A percentile compares a stretch with the other conserved stretches of the same genome.
Conservation (phyloP, 2,888 invertebrate species). For the Tetranychus truncatus region DNA sequence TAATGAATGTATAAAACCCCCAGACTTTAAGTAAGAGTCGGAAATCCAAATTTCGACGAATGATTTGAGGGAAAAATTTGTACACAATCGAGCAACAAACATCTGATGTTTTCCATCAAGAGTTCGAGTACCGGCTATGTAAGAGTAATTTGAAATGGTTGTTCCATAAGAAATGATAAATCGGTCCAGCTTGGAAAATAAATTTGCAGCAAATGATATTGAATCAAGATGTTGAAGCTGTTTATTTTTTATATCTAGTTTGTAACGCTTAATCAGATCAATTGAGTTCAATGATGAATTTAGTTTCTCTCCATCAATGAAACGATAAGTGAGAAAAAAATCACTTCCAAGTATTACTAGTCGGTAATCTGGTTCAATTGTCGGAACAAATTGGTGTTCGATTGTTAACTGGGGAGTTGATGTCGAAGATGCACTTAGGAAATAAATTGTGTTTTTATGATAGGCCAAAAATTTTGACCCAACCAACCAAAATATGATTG, state of each 20-base stretch:
- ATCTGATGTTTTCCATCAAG: background rate
- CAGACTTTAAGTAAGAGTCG: background rate
- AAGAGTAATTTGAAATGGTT: background rate
- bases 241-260: background rate
- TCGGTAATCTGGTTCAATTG: background rate
- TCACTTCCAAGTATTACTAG: background rate
- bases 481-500: background rate
- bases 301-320: background rate
- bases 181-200: background rate
- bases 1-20: no score
- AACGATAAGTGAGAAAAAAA: background rate
- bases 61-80: background rate
- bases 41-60: background rate
- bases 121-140: background rate
- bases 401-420: background rate
- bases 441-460: background rate
- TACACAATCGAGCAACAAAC: background rate
- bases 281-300: background rate
- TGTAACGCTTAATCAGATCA: background rate
- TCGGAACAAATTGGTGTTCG: background rate
- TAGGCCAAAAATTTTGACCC: background rate
- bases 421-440: background rate
- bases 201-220: background rate
- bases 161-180: background rate
- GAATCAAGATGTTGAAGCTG: background rate